Conservation (phyloP, 2,888 invertebrate species). For the Temnothorax rugatulus region DNA sequence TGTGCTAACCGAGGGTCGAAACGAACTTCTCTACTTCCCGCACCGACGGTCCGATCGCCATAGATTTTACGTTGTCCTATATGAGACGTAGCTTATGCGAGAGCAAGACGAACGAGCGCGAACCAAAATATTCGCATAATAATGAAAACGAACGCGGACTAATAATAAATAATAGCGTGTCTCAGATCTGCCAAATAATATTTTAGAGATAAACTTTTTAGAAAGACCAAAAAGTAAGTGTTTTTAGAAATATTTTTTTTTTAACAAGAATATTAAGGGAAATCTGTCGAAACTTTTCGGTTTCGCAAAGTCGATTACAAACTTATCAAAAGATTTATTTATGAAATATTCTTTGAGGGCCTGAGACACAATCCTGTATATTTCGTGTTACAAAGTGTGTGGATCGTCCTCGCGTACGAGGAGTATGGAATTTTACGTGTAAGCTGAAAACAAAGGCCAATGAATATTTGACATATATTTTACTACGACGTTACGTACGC, state of each 20-base stretch:
- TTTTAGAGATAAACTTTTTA: background rate
- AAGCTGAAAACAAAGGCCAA: slow-evolving; percentile 32
- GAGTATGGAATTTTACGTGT: slow-evolving; percentile 2
- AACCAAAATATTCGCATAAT: background rate
- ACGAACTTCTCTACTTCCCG: slow-evolving; percentile 15
- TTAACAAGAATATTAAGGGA: background rate
- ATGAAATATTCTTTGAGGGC: background rate
- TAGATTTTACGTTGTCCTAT: background rate
- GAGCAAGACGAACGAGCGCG: background rate
- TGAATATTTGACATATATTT: slow-evolving; percentile 67
- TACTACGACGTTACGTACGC: slow-evolving; percentile 67
- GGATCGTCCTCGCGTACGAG: slow-evolving; percentile 16
- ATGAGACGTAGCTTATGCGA: background rate
- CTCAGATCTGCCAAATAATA: background rate
- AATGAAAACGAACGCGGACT: background rate
- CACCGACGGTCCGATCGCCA: background rate
- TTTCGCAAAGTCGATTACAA: background rate
- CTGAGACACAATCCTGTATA: background rate
- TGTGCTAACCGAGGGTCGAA: slow-evolving; percentile 17
- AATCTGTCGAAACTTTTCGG: background rate
- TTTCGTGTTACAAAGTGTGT: background rate
- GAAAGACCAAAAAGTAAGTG: too few species aligned
- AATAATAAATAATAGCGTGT: slow-evolving; percentile 2
- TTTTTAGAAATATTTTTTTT: too few species aligned
- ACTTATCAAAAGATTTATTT: background rate